Base-by-base conservation (phyloP, 2,888 invertebrate species). In the Stenodema calcarata region DNA sequence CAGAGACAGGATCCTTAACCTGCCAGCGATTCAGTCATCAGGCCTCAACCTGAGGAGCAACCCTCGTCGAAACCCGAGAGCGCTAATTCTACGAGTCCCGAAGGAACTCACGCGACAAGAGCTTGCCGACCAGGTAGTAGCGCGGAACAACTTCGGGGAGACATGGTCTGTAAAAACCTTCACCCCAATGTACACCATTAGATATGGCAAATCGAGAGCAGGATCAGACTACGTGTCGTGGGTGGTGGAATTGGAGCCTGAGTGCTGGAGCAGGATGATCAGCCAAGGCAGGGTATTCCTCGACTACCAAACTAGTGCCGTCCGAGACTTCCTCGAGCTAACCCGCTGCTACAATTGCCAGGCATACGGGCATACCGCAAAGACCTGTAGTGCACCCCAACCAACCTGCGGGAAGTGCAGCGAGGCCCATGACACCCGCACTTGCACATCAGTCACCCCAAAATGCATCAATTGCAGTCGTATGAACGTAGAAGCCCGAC, bases 291-390 rank as follows among this genome's bases (percentile, higher is more conserved):
- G 28, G n/a, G n/a, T 47, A 27, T 27, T 47, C 4, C 54, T 80
- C 2, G 80, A 80, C n/a, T 80, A 50, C 80, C 27, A 50, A 14
- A 4, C 54, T 1, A 50, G 80, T 14, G 0, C 4, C 0, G 80
- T 80, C 47, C 23, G 54, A 27, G 27, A 47, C 28, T 50, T 44
- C 28, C 30, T 80, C 9, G 47, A 50, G 54, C 50, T 54, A 6
- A 50, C 80, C 0, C 50, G 80, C 9, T 80, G 80, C 54, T 80
- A 44, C 54, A 80, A 2, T 9, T 80, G 80, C 80, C 80, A 80
- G 16, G 80, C 47, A 23, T 80, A 80, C 28, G 80, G 80, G 50
- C 80, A 80, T 28, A 47, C 35, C 0, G 28, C 54, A 23, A 80
- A 47, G 11, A 28, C 47, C 14, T 80, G n/a, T n/a, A n/a, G 80